phyloP scores from a whole-genome alignment of 2,888 invertebrate species.

The Xylocampa areola region DNA sequence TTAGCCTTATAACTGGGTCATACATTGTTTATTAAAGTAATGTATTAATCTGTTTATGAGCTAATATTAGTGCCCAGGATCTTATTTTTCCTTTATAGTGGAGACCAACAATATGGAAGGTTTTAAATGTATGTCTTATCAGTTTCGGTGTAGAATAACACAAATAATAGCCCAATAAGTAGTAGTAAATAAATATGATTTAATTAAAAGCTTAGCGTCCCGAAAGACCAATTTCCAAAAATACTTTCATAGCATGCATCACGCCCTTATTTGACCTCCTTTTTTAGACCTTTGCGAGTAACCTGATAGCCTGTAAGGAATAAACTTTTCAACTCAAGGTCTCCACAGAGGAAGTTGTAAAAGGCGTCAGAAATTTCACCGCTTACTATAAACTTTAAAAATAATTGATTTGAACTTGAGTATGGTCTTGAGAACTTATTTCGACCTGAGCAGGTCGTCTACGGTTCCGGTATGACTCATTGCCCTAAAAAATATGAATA shows the following conservation, averaged over 20 bases:
- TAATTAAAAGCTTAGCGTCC: too few relatives aligned
- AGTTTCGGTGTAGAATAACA: too few relatives aligned
- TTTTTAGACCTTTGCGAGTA: background rate
- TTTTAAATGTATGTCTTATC: too few relatives aligned
- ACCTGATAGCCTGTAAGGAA: slow-evolving; percentile 12
- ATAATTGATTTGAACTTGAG: slow-evolving; percentile 49
- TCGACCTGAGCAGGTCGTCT: slow-evolving; percentile 44
- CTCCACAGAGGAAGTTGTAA: slow-evolving; percentile 39
- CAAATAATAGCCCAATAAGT: too few relatives aligned
- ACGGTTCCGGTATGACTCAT: slow-evolving; percentile 58
- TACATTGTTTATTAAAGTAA: background rate
- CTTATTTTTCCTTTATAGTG: too few relatives aligned
- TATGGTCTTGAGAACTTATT: slow-evolving; percentile 31
- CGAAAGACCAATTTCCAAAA: too few relatives aligned
- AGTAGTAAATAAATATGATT: too few relatives aligned
- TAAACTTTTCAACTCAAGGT: slow-evolving; percentile 27
- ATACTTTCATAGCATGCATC: too few relatives aligned
- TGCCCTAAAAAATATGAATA: slow-evolving; percentile 40
- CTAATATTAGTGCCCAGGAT: too few relatives aligned
- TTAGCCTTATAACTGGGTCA: slow-evolving; percentile 13
- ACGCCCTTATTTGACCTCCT: slow-evolving; percentile 2
- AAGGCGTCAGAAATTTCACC: slow-evolving; percentile 43
- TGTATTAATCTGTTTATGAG: too few relatives aligned
- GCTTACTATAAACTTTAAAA: slow-evolving; percentile 28
- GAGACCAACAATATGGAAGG: too few relatives aligned